Evolutionary conservation across 2,113 vertebrate species (phyloP).

Genomic region (Accipiter virgatus): DNA sequence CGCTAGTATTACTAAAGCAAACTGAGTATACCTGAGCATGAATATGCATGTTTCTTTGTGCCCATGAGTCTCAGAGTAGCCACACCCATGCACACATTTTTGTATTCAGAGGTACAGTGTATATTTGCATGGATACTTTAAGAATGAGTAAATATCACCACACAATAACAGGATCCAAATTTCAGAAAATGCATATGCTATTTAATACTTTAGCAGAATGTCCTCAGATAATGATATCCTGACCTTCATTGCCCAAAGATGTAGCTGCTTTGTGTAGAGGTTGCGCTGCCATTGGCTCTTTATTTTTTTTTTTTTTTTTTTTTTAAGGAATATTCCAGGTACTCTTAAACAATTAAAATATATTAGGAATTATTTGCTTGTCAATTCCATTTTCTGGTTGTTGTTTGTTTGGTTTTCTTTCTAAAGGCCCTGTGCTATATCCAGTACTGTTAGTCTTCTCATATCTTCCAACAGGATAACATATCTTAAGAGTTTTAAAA

Average conservation of each 20-base stretch:
- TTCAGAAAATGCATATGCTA: neutral
- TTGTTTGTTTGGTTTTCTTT: neutral
- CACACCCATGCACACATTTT: neutral
- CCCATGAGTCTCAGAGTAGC: neutral
- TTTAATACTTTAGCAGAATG: neutral
- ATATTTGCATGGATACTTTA: neutral
- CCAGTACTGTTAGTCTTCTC: neutral
- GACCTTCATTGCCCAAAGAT: neutral
- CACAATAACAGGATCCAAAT: neutral
- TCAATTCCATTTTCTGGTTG: neutral
- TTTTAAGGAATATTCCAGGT: neutral
- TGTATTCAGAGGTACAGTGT: neutral
- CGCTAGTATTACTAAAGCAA: neutral
- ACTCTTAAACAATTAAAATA: neutral
- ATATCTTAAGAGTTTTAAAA: neutral
- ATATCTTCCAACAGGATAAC: neutral
- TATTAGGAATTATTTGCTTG: neutral
- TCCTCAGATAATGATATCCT: neutral
- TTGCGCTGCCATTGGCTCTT: neutral
- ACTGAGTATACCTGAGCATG: neutral
- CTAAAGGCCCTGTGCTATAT: neutral
- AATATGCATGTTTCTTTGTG: neutral
- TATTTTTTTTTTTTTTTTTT: no score
- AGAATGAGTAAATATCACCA: neutral
- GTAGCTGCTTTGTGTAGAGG: neutral